These are phyloP conservation scores for Trachops cirrhosus DNA, from an alignment of 2,797 vertebrate genomes.

Conservation along the genomic window DNA sequence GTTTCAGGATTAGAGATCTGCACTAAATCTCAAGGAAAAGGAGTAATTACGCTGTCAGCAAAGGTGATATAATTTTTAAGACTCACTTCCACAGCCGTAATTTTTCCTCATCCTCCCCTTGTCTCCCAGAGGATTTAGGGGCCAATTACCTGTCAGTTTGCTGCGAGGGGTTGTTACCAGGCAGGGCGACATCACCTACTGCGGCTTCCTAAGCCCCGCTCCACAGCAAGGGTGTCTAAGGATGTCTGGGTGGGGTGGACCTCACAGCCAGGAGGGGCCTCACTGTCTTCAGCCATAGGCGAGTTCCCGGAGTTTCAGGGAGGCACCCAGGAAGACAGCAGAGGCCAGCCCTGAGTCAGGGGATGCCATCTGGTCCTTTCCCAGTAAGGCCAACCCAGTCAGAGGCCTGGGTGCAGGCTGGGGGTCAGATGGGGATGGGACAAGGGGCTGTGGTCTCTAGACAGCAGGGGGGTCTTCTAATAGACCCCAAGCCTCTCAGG, in stretches of 20 bases:
- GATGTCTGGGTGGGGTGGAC: not conserved
- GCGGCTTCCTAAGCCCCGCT: not conserved
- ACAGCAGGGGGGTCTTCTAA: not conserved
- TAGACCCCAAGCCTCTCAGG: not conserved
- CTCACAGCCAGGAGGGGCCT: not conserved
- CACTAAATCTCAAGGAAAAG: constrained; percentile 82
- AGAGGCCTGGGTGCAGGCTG: not conserved
- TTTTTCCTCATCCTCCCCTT: constrained; percentile 69
- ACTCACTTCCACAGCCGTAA: constrained; percentile 79
- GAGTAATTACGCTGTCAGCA: constrained; percentile 86
- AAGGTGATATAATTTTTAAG: constrained; percentile 84
- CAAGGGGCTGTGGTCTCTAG: not conserved
- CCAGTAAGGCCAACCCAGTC: not conserved
- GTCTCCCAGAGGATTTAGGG: constrained; percentile 78
- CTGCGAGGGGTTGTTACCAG: constrained; percentile 52
- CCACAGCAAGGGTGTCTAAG: not conserved
- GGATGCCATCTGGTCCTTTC: rapidly evolving
- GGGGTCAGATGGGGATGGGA: no score
- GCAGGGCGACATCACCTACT: not conserved
- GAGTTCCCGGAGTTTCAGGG: rapidly evolving
- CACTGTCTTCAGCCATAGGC: not conserved
- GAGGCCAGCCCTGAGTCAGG: not conserved
- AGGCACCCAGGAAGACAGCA: not conserved
- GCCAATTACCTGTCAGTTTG: constrained; percentile 77
- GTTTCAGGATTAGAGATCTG: constrained; percentile 78